Evolutionary conservation across 2,797 vertebrate species (phyloP), one percentile per base, ranked within the genome.

Genomic region (Pagetopsis macropterus): DNA sequence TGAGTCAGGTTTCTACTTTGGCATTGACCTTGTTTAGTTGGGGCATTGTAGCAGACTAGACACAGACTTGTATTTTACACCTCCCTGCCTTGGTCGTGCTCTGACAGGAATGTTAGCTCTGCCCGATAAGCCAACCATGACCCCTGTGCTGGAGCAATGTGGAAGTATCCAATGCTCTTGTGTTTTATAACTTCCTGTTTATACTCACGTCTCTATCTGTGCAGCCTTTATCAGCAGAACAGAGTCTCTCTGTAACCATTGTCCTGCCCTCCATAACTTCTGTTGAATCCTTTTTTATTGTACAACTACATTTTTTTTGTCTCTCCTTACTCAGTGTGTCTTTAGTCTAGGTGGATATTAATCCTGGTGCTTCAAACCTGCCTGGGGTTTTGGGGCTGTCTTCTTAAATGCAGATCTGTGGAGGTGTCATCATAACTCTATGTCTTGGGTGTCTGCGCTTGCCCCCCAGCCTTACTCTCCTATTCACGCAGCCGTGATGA

Each of bases 401-500:
- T 85, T 72, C 74, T 89, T 83, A 91, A 91, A 90, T 87, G 88
- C 89, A 87, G 90, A 90, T 93, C 87, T 86, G 84, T 87, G 89
- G 83, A 84, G 83, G 89, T 93, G 92, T 91, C 92, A 85, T 87
- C 83, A 79, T 83, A 84, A 87, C 83, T 90, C 71, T 83, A 73
- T 75, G 79, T 93, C 87, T 90, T 83, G 72, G 85, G 88, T 93
- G 82, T 88, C 86, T 83, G 75, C 1, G 10, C 17, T 84, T 84
- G 83, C 81, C 89, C 91, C 84, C 81, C 71, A 91, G 92, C 86
- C 60, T 73, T 70, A 49, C 78, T 87, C 81, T 91, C 73, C 70
- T 83, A 75, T 93, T 91, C 87, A 78, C 17, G 44, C 83, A 68
- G 87, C 65, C 11, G 56, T 77, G 87, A 86, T 90, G 90, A 89